Evolutionary conservation across 2,888 invertebrate species (phyloP), one percentile per base, ranked within the genome.

Genomic region (Spicauda simplicius): DNA sequence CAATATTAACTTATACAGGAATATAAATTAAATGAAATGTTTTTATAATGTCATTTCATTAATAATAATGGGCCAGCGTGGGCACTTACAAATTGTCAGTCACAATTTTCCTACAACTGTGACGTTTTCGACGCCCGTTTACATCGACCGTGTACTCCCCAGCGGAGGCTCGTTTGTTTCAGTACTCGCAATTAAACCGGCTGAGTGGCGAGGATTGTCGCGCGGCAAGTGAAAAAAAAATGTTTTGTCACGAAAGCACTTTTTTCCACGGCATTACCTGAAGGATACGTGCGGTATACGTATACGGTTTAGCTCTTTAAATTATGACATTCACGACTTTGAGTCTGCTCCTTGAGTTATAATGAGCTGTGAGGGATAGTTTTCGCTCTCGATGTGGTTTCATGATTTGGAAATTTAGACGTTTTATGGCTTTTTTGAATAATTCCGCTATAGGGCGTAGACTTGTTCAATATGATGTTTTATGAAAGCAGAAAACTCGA

Each of bases 201-300:
- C 88, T 88, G 91, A 91, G 91, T 91, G 91, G 88, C 86, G 83
- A 83, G 87, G 88, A 90, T 91, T 92, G 90, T 91, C 90, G 83
- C 79, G 77, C 77, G 75, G 76, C 73, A 75, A 77, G 73, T 73
- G 73, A 72, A 81, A 83, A 80, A 83, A 82, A 76, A 64, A 60
- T 69, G 59, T 64, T 64, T 69, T 64, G 64, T 69, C 64, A 69
- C 59, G 68, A 71, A 71, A 60, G 69, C 72, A 72, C 71, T 71
- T 70, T 69, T 70, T 69, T 64, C 67, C 69, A 63, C 56, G 64
- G 64, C 71, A 69, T 71, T 71, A 72, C 72, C 70, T 70, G 63
- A 60, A 62, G 63, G 59, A 65, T 59, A 48, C 64, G 64, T 37
- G 57, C 45, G 53, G 66, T 53, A 45, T 41, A 41, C 41, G 65